Conservation (phyloP, 2,797 vertebrate species). For the Bufotes viridis region DNA sequence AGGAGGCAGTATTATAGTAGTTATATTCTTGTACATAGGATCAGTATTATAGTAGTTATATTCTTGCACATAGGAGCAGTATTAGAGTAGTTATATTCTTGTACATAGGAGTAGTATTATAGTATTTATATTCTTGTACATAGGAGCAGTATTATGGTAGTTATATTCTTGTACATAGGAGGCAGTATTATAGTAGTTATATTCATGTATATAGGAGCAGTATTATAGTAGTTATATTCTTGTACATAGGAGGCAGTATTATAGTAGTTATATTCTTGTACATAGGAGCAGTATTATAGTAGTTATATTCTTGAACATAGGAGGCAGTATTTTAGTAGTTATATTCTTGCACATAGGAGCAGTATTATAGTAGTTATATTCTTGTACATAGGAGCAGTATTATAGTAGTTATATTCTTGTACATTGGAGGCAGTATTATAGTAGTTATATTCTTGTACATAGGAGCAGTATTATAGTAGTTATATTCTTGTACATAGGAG, state of each 20-base stretch:
- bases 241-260: background rate
- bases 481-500: too few species aligned
- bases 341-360: background rate
- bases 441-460: too few species aligned
- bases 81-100: conserved; percentile 1
- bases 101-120: background rate
- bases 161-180: background rate
- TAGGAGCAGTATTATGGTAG: background rate
- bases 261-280: conserved; percentile 2
- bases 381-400: too few species aligned
- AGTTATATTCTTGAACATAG: background rate
- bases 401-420: too few species aligned
- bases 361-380: too few species aligned
- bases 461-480: too few species aligned
- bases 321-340: background rate
- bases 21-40: background rate
- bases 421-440: too few species aligned
- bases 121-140: background rate
- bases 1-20: background rate
- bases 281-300: background rate
- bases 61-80: background rate
- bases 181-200: background rate
- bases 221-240: background rate
- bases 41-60: background rate
- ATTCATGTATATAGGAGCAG: background rate